Evolutionary conservation across 2,888 invertebrate genomes (phyloP).

Genomic region (Desoria tigrina): DNA sequence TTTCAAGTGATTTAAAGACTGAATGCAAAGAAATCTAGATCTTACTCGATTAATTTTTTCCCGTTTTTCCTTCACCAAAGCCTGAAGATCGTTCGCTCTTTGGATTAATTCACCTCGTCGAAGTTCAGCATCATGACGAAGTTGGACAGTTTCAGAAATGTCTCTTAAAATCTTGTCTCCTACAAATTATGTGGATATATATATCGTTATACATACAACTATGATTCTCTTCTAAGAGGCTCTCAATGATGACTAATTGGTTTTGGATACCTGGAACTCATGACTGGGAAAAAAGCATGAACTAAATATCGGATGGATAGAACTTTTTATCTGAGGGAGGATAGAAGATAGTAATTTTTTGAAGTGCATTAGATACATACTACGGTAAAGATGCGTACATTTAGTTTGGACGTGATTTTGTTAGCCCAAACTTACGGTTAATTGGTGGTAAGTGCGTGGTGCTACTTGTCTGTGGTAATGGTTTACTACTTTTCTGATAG

Average conservation of each 20-base stretch:
- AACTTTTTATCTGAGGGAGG: no score
- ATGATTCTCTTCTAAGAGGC: no score
- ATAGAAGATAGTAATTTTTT: no score
- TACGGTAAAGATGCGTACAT: background rate
- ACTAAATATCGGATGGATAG: no score
- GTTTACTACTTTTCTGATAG: slow-evolving; percentile 14
- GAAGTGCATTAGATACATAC: no score
- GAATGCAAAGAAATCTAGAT: background rate
- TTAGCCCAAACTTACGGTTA: slow-evolving; percentile 40
- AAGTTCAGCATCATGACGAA: slow-evolving; percentile 53
- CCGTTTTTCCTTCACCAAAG: slow-evolving; percentile 53
- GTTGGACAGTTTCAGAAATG: slow-evolving; percentile 53
- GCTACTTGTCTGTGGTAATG: slow-evolving; percentile 12
- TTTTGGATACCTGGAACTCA: no score
- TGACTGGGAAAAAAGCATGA: no score
- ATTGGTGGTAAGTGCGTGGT: slow-evolving; percentile 42
- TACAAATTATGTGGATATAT: slow-evolving; percentile 30
- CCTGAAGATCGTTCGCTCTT: slow-evolving; percentile 53
- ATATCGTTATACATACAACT: background rate
- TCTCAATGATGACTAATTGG: no score
- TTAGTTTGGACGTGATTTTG: background rate
- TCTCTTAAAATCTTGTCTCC: slow-evolving; percentile 54
- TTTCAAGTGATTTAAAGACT: no score
- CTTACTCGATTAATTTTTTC: slow-evolving; percentile 54
- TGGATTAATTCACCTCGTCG: slow-evolving; percentile 53